Evolutionary conservation across 2,888 invertebrate species (phyloP).

Genomic region (Eupithecia vulgata): DNA sequence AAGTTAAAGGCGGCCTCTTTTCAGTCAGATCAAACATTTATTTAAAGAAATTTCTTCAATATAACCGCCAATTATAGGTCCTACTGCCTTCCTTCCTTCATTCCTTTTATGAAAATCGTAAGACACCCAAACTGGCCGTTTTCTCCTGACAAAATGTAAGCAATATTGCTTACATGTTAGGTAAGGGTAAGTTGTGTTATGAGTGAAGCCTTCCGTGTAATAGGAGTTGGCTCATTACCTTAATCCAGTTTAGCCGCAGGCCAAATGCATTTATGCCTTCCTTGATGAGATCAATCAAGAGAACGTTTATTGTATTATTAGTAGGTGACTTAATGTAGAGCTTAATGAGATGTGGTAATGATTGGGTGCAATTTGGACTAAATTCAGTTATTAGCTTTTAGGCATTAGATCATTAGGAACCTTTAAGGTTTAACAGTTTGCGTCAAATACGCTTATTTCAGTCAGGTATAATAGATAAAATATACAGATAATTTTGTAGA

Average conservation of each 20-base stretch:
- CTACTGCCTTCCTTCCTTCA: no score
- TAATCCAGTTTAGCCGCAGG: conserved; percentile 26
- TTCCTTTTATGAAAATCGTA: neutral
- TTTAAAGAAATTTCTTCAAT: no score
- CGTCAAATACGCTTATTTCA: neutral
- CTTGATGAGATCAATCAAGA: conserved; percentile 28
- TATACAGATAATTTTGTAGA: no score
- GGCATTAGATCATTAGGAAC: neutral
- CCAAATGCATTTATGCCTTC: conserved; percentile 35
- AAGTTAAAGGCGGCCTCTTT: no score
- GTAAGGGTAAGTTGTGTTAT: neutral
- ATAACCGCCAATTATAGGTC: neutral
- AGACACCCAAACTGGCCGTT: neutral
- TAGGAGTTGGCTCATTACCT: conserved; percentile 28
- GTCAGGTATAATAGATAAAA: neutral
- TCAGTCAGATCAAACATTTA: no score
- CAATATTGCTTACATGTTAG: no score
- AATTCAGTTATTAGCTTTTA: neutral
- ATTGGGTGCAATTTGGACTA: neutral
- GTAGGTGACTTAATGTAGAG: neutral
- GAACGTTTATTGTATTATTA: conserved; percentile 26
- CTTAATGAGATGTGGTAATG: conserved; percentile 51
- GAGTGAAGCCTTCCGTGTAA: conserved; percentile 22
- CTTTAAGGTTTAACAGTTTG: neutral
- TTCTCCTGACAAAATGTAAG: neutral